phyloP scores from a whole-genome alignment of 1,140 invertebrate species.

The Drosophila willistoni region DNA sequence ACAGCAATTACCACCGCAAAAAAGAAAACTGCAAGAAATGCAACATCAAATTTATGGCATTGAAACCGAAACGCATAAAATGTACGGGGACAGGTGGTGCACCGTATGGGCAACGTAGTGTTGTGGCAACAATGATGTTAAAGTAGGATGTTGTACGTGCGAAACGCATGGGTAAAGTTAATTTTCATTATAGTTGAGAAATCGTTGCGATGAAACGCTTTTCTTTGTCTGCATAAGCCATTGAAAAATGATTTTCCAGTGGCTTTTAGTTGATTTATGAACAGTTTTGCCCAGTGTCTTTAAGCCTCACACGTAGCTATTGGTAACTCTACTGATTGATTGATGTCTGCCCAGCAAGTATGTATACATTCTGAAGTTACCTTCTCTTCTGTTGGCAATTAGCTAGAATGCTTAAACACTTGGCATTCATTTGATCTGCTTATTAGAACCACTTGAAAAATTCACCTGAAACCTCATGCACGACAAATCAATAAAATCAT shows the following conservation, averaged over 20 bases:
- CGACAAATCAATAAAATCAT: slow-evolving; percentile 48
- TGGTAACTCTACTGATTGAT: slow-evolving; percentile 1
- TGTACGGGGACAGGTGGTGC: slow-evolving; percentile 4
- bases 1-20: slow-evolving; percentile 69
- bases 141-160: neutral
- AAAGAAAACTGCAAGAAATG: slow-evolving; percentile 48
- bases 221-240: slow-evolving; percentile 22
- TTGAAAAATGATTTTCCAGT: slow-evolving; percentile 31
- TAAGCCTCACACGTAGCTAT: neutral
- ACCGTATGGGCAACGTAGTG: neutral
- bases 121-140: slow-evolving; percentile 2
- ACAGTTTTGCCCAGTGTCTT: neutral
- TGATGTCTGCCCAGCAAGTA: neutral
- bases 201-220: slow-evolving; percentile 31
- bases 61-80: slow-evolving; percentile 32
- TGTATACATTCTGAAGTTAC: neutral
- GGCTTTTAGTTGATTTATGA: slow-evolving; percentile 1
- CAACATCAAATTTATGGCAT: slow-evolving; percentile 62
- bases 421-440: slow-evolving; percentile 22
- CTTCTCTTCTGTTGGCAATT: neutral
- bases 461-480: slow-evolving; percentile 39
- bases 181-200: slow-evolving; percentile 65
- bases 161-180: slow-evolving; percentile 68
- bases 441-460: slow-evolving; percentile 43
- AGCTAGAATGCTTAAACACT: slow-evolving; percentile 1